These are phyloP conservation scores for Ips typographus DNA, from an alignment of 1,140 invertebrate species.

Conservation along the genomic window DNA sequence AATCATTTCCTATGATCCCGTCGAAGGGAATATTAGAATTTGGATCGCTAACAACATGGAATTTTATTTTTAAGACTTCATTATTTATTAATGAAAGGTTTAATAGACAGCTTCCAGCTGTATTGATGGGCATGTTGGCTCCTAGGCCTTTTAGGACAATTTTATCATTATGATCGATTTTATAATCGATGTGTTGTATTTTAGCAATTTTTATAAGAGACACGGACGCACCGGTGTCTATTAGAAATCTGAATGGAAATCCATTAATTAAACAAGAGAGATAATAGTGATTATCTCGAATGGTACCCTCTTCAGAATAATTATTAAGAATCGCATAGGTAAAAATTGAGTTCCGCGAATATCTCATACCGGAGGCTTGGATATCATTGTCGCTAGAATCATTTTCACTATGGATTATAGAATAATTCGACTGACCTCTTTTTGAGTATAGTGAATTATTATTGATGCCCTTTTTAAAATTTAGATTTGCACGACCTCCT, in stretches of 20 bases:
- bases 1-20: constrained; percentile 36
- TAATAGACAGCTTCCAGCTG: constrained; percentile 6
- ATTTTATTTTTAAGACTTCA: constrained; percentile 24
- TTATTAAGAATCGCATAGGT: background rate
- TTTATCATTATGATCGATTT: constrained; percentile 12
- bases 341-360: too few relatives aligned
- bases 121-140: constrained; percentile 4
- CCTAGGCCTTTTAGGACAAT: constrained; percentile 26
- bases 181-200: constrained; percentile 17
- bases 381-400: too few relatives aligned
- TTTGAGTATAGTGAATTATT: too few relatives aligned
- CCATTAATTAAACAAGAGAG: background rate
- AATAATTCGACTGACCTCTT: background rate
- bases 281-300: background rate
- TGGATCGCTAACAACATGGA: constrained; percentile 22
- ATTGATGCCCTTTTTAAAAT: too few relatives aligned
- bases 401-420: constrained; percentile 3
- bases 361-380: too few relatives aligned
- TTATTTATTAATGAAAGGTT: constrained; percentile 4
- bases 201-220: constrained; percentile 30
- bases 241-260: constrained; percentile 25
- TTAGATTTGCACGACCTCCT: too few relatives aligned
- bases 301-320: background rate
- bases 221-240: constrained; percentile 32
- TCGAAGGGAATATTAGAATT: constrained; percentile 31